These are phyloP conservation scores for Pachymerium ferrugineum DNA, from an alignment of 2,888 invertebrate genomes.

Conservation along the genomic window DNA sequence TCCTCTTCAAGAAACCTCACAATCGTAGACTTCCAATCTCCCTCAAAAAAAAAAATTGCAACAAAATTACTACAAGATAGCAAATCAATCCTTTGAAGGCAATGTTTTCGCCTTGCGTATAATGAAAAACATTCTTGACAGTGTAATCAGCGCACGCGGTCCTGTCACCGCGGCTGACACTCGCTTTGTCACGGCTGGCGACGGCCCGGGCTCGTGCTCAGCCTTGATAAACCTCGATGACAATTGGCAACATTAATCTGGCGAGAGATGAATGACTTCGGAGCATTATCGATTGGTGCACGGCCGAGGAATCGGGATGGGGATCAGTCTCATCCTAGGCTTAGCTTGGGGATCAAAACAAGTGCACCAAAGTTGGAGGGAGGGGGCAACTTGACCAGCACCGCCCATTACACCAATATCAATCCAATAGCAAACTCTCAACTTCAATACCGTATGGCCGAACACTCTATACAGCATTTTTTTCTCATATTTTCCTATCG, in stretches of 20 bases:
- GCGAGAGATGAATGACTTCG: conserved; percentile 32
- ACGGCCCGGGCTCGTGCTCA: conserved; percentile 28
- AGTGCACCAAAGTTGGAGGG: conserved; percentile 16
- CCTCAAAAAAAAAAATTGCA: neutral
- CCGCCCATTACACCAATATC: conserved; percentile 30
- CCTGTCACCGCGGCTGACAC: conserved; percentile 32
- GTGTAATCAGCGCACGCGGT: conserved; percentile 29
- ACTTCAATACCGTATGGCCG: neutral
- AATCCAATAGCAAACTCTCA: conserved; percentile 28
- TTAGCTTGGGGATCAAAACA: conserved; percentile 32
- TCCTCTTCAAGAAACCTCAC: neutral
- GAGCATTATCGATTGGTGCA: conserved; percentile 28
- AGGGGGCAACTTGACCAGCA: conserved; percentile 30
- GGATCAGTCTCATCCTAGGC: conserved; percentile 34
- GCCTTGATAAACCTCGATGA: conserved; percentile 35
- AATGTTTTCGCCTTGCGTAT: neutral
- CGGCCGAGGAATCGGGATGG: conserved; percentile 9
- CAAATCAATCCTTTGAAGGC: conserved; percentile 5
- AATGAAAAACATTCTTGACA: conserved; percentile 31
- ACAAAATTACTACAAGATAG: neutral
- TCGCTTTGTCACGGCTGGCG: conserved; percentile 32
- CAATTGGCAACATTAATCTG: conserved; percentile 35
- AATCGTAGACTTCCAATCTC: neutral
- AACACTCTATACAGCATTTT: too few species aligned
- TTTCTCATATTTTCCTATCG: too few species aligned